phyloP scores from a whole-genome alignment of 2,888 invertebrate genomes.

The Hybos culiciformis region DNA sequence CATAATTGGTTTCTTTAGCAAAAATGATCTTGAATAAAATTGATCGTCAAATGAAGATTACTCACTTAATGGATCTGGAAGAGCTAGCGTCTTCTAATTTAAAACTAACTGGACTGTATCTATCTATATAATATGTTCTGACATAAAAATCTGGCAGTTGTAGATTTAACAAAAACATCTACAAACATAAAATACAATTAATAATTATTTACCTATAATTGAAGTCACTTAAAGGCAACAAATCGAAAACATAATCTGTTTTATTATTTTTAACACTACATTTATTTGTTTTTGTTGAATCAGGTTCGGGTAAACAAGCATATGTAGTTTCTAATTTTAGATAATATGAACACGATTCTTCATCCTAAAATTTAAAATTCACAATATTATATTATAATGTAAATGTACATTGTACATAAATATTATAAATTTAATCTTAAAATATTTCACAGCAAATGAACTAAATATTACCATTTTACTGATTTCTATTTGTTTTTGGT shows the following conservation, averaged over 20 bases:
- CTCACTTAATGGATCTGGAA: no score
- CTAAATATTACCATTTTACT: conserved; percentile 27
- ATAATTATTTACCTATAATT: conserved; percentile 27
- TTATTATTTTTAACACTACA: conserved; percentile 26
- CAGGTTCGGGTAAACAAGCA: conserved; percentile 30
- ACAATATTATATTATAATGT: neutral
- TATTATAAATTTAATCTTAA: neutral
- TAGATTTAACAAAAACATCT: neutral
- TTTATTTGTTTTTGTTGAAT: conserved; percentile 22
- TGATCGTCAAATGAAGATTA: no score
- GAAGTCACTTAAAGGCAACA: conserved; percentile 28
- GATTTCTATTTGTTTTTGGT: conserved; percentile 22
- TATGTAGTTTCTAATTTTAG: conserved; percentile 26
- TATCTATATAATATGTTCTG: neutral
- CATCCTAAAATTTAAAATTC: neutral
- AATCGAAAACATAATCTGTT: conserved; percentile 26
- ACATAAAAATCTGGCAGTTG: neutral
- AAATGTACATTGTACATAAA: neutral
- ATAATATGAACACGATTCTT: conserved; percentile 26
- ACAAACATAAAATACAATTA: no score
- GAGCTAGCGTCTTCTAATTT: no score
- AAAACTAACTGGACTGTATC: no score
- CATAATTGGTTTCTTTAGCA: no score
- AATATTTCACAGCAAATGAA: conserved; percentile 1
- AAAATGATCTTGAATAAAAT: no score